Evolutionary conservation across 1,140 invertebrate species (phyloP), one percentile per base, ranked within the genome.

Genomic region (Papilio polytes): DNA sequence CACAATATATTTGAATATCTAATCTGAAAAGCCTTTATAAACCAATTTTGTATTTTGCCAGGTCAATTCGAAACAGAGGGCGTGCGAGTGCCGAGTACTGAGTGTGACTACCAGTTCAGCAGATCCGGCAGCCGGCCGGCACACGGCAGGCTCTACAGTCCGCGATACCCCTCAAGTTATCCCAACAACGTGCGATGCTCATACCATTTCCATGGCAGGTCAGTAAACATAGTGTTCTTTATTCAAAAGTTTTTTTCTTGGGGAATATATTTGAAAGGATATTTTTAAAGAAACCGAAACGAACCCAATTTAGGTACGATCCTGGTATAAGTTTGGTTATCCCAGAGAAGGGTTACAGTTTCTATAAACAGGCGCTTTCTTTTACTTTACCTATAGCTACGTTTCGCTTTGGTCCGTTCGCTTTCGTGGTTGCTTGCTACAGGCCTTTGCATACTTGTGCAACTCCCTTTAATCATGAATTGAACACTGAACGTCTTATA

Each of bases 81-180:
- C 56, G 95, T 97, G 80, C 95, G 96, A 83, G 87, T 97, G 59
- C 95, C 96, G 1, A 96, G 97, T 10, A 97, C 96, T 3, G 96
- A 96, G 92, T 98, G 98, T 90, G 97, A 98, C 92, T 97, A 97
- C 93, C 96, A 97, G 92, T 98, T 98, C 93, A 94, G 96, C 86
- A 97, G 97, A 87, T 96, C 96, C 53, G 96, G 97, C 85, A 95
- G 96, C 87, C 95, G 96, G 63, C 96, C 96, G 70, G 94, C 96
- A 31, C 96, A 97, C 86, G 98, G 97, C 53, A 96, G 96, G 46
- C 97, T 98, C 89, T 98, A 97, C 94, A 98, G 98, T 77, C 98
- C 98, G 0, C 96, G 97, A 74, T 98, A 98, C 95, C 98, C 98
- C 59, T 98, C 98, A 85, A 97, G 96, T 85, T 98, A 98, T 89